Conservation (phyloP, 1,140 invertebrate species). For the Sitobion miscanthi region DNA sequence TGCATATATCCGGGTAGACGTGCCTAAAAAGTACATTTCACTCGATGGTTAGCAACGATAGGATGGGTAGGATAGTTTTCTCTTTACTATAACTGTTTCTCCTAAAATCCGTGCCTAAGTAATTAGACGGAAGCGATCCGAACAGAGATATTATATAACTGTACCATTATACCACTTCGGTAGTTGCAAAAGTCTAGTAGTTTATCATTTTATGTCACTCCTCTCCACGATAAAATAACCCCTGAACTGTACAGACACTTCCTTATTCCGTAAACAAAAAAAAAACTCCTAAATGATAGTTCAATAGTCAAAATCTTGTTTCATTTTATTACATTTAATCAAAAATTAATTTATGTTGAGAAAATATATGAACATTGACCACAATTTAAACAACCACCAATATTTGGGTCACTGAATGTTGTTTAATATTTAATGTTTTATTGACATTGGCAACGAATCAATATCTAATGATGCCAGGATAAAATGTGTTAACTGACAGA, state of each 20-base stretch:
- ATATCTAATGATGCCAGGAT: neutral
- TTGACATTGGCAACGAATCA: neutral
- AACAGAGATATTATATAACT: neutral
- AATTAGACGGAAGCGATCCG: neutral
- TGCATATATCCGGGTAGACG: neutral
- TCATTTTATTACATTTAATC: neutral
- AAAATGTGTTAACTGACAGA: neutral
- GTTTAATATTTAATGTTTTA: neutral
- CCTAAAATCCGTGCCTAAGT: slow-evolving; percentile 1
- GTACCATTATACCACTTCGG: neutral
- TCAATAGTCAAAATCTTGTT: neutral
- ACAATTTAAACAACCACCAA: neutral
- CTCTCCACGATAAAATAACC: neutral
- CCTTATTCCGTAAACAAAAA: neutral
- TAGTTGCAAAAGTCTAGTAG: neutral
- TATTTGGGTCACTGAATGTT: neutral
- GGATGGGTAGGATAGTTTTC: neutral
- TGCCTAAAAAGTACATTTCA: neutral
- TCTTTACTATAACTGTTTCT: neutral
- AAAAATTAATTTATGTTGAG: neutral
- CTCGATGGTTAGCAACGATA: neutral
- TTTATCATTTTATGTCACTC: slow-evolving; percentile 1
- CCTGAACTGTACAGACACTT: neutral
- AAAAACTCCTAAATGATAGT: neutral
- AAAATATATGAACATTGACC: neutral